Evolutionary conservation across 1,140 invertebrate genomes (phyloP).

Genomic region (Ephestia elutella): DNA sequence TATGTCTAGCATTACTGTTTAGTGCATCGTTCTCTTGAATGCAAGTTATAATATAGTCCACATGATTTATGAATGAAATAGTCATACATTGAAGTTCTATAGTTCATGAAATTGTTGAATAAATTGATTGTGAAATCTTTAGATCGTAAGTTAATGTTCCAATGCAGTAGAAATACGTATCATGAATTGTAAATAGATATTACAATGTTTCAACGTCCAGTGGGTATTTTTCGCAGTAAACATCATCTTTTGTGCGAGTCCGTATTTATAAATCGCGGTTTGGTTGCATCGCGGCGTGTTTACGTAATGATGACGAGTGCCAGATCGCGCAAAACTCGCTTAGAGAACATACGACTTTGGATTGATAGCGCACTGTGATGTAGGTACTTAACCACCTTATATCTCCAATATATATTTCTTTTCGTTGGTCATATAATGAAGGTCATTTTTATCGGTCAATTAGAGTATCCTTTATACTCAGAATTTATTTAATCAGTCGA

Average conservation of each 20-base stretch:
- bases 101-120: neutral
- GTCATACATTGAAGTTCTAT: neutral
- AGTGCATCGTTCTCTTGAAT: neutral
- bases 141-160: neutral
- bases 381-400: neutral
- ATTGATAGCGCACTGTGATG: neutral
- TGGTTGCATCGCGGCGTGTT: neutral
- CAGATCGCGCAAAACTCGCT: neutral
- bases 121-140: neutral
- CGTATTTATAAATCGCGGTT: neutral
- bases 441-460: neutral
- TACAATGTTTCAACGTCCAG: neutral
- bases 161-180: neutral
- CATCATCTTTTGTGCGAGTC: neutral
- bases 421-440: too few species aligned
- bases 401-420: too few species aligned
- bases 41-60: neutral
- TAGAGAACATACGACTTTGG: neutral
- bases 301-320: constrained; percentile 1
- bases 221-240: neutral
- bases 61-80: neutral
- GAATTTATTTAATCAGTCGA: neutral
- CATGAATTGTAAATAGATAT: neutral
- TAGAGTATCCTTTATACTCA: neutral
- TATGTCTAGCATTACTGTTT: neutral